Conservation (phyloP, 2,888 invertebrate species). For the Acanthacorydalis orientalis region DNA sequence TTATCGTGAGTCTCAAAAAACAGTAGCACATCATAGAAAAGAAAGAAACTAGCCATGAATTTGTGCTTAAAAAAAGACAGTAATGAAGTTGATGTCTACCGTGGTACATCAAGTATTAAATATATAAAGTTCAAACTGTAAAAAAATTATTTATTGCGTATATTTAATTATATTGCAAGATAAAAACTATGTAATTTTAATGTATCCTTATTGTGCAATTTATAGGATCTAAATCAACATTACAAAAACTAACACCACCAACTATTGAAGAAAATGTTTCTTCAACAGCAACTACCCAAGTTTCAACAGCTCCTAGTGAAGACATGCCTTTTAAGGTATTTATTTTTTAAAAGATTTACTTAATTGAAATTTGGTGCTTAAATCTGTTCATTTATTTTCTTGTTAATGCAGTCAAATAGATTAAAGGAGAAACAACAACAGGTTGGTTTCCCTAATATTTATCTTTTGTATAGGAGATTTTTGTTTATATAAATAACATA, state of each 20-base stretch:
- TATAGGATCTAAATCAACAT: conserved; percentile 10
- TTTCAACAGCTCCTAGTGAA: conserved; percentile 28
- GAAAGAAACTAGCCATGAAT: too few relatives aligned
- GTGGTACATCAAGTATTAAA: too few relatives aligned
- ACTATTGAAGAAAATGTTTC: conserved; percentile 28
- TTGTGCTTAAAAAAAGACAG: too few relatives aligned
- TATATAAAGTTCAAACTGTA: too few relatives aligned
- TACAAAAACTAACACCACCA: conserved; percentile 16
- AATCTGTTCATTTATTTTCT: too few relatives aligned
- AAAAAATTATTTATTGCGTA: too few relatives aligned
- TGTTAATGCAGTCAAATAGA: conserved; percentile 15
- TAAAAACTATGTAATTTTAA: background rate
- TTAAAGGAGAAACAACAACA: conserved; percentile 19
- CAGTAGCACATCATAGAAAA: too few relatives aligned
- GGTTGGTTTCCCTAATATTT: conserved; percentile 11
- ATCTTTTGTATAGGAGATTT: too few relatives aligned
- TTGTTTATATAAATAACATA: too few relatives aligned
- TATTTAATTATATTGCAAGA: too few relatives aligned
- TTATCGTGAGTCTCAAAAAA: too few relatives aligned
- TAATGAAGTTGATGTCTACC: too few relatives aligned
- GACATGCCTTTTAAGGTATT: conserved; percentile 44
- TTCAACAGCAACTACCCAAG: conserved; percentile 30
- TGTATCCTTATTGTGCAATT: background rate
- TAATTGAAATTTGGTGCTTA: background rate
- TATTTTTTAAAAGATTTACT: conserved; percentile 5